A percentile compares a stretch with the other conserved stretches of the same genome.
phyloP scores from a whole-genome alignment of 2,888 invertebrate genomes.

The Sisyra nigra region DNA sequence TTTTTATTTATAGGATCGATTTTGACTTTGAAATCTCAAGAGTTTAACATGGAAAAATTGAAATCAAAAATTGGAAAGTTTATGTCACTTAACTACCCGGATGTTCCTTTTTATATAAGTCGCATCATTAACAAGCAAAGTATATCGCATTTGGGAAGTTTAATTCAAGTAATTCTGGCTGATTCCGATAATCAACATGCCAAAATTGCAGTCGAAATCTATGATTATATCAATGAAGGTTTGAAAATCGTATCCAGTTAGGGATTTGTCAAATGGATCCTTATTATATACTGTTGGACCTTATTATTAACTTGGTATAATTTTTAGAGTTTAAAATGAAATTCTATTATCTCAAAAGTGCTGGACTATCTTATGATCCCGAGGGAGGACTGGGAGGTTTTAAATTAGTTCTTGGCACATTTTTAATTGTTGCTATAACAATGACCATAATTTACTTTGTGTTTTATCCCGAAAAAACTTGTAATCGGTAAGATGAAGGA shows the following conservation, averaged over 20 bases:
- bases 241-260: no score
- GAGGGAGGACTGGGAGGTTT: neutral
- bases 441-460: neutral
- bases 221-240: constrained; percentile 1
- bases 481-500: neutral
- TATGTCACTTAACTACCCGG: neutral
- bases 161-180: constrained; percentile 9
- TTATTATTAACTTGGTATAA: neutral
- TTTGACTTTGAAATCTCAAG: constrained; percentile 7
- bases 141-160: constrained; percentile 2
- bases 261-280: neutral
- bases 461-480: neutral
- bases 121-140: constrained; percentile 1
- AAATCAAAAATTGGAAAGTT: constrained; percentile 1
- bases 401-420: neutral
- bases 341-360: neutral
- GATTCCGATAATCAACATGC: constrained; percentile 7
- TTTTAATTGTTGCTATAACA: neutral
- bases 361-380: neutral
- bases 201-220: constrained; percentile 1
- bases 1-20: constrained; percentile 5
- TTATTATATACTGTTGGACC: neutral
- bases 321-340: neutral
- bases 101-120: no score
- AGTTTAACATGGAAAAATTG: constrained; percentile 7